These are phyloP conservation scores for Vesta saturnalis DNA, from an alignment of 2,888 invertebrate genomes.

Conservation along the genomic window DNA sequence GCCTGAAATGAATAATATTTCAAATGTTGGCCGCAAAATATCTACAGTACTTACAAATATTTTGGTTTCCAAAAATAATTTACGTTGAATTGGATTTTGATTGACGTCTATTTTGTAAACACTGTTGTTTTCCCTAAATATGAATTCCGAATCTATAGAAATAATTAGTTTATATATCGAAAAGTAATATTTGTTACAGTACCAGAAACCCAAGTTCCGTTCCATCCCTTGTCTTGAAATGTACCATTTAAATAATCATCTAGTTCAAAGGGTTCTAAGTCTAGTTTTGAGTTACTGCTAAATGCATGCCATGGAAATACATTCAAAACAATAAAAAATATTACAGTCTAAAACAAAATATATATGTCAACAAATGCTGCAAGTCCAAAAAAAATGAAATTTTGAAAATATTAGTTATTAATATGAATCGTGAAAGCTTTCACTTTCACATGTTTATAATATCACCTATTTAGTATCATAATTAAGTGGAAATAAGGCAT, in stretches of 20 bases:
- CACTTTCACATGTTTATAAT: too few species aligned
- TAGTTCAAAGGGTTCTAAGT: conserved; percentile 47
- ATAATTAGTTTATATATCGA: too few species aligned
- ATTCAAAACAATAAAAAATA: not conserved
- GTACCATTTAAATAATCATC: conserved; percentile 50
- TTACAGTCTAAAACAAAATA: too few species aligned
- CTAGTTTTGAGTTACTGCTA: not conserved
- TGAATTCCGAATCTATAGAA: not conserved
- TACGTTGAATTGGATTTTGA: not conserved
- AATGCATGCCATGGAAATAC: not conserved
- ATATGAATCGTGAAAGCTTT: too few species aligned
- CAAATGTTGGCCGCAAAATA: not conserved
- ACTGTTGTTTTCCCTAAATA: not conserved
- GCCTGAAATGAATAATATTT: conserved; percentile 52
- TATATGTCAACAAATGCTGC: too few species aligned
- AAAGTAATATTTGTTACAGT: too few species aligned
- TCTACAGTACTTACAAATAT: not conserved
- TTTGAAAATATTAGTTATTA: too few species aligned
- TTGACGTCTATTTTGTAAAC: conserved; percentile 5
- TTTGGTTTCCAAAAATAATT: not conserved
- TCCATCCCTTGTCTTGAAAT: conserved; percentile 56
- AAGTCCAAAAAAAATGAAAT: too few species aligned
- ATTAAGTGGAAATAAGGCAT: too few species aligned
- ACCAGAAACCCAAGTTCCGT: conserved; percentile 74
- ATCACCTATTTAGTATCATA: too few species aligned